Evolutionary conservation across 2,113 vertebrate species (phyloP).

Genomic region (Fulica atra): DNA sequence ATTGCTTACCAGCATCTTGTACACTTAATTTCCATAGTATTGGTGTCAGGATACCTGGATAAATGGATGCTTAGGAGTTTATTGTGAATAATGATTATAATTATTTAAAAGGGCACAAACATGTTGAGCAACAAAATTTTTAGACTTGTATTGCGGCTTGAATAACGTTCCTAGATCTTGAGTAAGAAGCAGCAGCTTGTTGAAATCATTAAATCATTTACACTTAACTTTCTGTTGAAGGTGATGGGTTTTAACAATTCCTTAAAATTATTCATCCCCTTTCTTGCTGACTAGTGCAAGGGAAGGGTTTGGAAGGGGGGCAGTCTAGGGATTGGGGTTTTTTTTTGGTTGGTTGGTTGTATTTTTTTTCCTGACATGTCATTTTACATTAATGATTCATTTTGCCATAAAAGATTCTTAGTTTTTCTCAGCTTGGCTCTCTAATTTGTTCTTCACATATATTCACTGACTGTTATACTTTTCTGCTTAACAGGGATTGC

Average conservation of each 20-base stretch:
- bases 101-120: neutral
- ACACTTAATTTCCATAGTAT: rapidly evolving
- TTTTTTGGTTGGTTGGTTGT: no score
- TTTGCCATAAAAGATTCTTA: neutral
- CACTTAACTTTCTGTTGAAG: neutral
- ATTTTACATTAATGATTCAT: neutral
- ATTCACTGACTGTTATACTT: neutral
- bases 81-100: neutral
- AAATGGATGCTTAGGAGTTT: neutral
- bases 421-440: neutral
- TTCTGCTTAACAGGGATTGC: neutral
- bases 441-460: neutral
- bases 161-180: neutral
- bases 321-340: no score
- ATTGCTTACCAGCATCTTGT: neutral
- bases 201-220: neutral
- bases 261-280: neutral
- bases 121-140: neutral
- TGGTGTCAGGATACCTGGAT: neutral
- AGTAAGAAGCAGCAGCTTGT: neutral
- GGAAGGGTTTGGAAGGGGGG: neutral
- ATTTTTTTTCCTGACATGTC: neutral
- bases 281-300: neutral
- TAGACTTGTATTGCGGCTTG: neutral
- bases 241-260: neutral